These are phyloP conservation scores for Neelides folsomi DNA, from an alignment of 2,888 invertebrate species.

Conservation along the genomic window DNA sequence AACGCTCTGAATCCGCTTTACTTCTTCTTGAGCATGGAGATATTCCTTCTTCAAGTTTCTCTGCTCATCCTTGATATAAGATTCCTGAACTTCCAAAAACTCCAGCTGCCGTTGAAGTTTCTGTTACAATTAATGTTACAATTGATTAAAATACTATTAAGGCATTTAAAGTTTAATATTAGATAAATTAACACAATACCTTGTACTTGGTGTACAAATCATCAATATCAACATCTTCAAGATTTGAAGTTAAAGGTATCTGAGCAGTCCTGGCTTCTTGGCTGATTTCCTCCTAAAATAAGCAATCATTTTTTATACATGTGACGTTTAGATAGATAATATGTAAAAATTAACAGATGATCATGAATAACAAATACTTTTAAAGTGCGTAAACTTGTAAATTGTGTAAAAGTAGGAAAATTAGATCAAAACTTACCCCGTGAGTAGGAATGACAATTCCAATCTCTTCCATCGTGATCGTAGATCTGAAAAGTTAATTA, in stretches of 20 bases:
- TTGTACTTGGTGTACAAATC: constrained; percentile 93
- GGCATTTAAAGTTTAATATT: not conserved
- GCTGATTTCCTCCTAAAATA: too few species aligned
- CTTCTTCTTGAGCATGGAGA: constrained; percentile 93
- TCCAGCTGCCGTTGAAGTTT: constrained; percentile 92
- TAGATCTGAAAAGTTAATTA: too few species aligned
- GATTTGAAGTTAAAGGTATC: constrained; percentile 25
- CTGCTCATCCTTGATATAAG: constrained; percentile 98
- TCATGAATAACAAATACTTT: too few species aligned
- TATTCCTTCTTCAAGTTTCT: constrained; percentile 97
- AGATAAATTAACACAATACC: constrained; percentile 42
- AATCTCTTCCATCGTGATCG: too few species aligned
- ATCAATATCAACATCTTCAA: constrained; percentile 74
- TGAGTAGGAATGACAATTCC: too few species aligned
- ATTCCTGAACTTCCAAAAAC: constrained; percentile 96
- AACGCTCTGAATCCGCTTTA: constrained; percentile 96
- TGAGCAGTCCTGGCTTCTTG: not conserved
- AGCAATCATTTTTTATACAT: too few species aligned
- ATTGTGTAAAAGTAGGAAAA: too few species aligned
- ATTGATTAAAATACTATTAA: not conserved
- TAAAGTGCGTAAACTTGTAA: too few species aligned
- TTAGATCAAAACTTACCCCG: too few species aligned
- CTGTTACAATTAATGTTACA: constrained; percentile 40
- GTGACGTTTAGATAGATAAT: too few species aligned
- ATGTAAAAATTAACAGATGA: too few species aligned